Percentiles rank a stretch among this genome's conserved stretches.
These are phyloP conservation scores for human (Homo sapiens) DNA, from an alignment of 2,113 vertebrate species.

Conservation along the genomic window DNA sequence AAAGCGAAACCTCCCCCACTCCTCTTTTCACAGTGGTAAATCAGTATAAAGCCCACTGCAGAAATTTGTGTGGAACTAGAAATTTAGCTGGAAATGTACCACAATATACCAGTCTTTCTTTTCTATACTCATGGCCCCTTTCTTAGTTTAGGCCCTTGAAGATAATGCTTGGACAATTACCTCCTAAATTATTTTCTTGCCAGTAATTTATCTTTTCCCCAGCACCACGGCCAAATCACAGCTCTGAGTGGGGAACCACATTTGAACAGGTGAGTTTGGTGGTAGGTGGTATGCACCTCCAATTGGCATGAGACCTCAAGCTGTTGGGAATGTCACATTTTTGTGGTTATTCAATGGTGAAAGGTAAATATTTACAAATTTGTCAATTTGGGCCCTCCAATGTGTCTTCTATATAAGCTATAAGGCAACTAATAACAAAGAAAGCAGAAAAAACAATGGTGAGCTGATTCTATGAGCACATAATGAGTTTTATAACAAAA, in stretches of 20 bases:
- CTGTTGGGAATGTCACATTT: not conserved
- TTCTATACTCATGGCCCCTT: not conserved
- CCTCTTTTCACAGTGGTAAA: not conserved
- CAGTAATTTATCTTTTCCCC: not conserved
- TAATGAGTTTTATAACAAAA: not conserved
- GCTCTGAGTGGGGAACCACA: too few species aligned
- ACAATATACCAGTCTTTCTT: not conserved
- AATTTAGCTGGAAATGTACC: not conserved
- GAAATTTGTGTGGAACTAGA: not conserved
- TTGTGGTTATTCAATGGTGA: not conserved
- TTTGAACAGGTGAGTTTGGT: not conserved
- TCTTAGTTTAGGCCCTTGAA: not conserved
- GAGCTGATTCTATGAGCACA: not conserved
- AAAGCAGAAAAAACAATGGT: not conserved
- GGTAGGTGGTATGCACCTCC: too few species aligned
- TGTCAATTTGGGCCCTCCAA: not conserved
- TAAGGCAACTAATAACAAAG: not conserved
- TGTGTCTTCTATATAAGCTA: not conserved
- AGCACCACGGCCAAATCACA: not conserved
- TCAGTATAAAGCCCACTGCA: not conserved
- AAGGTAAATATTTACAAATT: not conserved
- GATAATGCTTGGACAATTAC: not conserved
- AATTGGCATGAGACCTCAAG: not conserved
- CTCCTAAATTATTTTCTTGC: not conserved
- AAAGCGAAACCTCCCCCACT: not conserved